Base-by-base conservation (phyloP, 2,888 invertebrate genomes). In the Hofmannophila pseudospretella region DNA sequence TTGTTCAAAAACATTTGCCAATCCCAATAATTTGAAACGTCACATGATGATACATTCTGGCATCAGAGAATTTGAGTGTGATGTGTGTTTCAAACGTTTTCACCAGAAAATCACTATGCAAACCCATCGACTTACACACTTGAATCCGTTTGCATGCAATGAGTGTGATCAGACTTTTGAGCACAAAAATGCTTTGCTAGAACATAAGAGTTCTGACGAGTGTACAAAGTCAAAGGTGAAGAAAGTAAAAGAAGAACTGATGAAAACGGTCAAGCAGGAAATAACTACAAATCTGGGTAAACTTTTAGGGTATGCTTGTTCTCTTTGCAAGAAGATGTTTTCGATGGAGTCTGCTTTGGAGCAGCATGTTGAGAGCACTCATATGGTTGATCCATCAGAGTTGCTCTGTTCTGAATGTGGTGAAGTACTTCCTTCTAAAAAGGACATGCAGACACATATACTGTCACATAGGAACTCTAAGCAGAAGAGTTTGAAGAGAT, bases 61-160 rank as follows among this genome's bases (percentile, higher is more conserved):
- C 0, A 53, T 80, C 1, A 69, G 74, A 43, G 80, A 84, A n/a
- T 88, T 79, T 44, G 76, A 78, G 47, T 88, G 88, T 55, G 85
- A 86, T 36, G 68, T 88, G 7, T 88, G 88, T 46, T 64, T 59
- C 7, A 87, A 85, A 42, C 56, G 77, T 20, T 88, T 88, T 54
- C 78, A 78, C 37, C 87, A 87, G 34, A 87, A 85, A 53, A 84
- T 82, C 8, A 82, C 86, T 1, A 82, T 88, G 86, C 86, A 86
- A 45, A 86, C 86, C 0, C 88, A 88, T 39, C 60, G 79, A 37
- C 39, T 86, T 19, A 84, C 82, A 0, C 87, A 88, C 34, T 54
- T 78, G 37, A 73, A 81, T 34, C 73, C 75, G 0, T 69, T 71
- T 34, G 57, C 66, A 0, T 88, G 88, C 44, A 67, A 64, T 7